Evolutionary conservation across 2,888 invertebrate genomes (phyloP).

Genomic region (Lithophane semibrunnea): DNA sequence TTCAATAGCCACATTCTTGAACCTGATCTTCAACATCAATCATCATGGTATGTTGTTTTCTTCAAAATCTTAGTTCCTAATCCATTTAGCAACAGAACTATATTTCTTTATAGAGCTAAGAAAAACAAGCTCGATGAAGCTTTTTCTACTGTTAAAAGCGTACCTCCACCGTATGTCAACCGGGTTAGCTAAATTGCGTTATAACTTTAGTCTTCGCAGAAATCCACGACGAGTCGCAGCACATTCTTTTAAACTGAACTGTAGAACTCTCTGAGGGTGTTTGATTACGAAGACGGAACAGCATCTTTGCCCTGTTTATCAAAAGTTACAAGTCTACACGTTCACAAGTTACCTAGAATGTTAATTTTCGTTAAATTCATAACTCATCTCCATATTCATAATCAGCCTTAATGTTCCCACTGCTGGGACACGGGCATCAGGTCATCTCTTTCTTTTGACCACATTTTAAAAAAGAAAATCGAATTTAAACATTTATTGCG

Average conservation of each 20-base stretch:
- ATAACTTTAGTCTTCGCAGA: conserved; percentile 35
- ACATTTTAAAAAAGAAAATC: too few relatives aligned
- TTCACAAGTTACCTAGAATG: too few relatives aligned
- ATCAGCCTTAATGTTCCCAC: too few relatives aligned
- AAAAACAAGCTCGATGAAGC: not conserved
- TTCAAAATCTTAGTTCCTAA: not conserved
- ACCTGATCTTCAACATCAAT: too few relatives aligned
- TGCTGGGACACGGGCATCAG: too few relatives aligned
- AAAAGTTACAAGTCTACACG: too few relatives aligned
- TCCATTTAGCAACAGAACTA: not conserved
- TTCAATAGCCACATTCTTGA: too few relatives aligned
- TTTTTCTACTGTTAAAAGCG: conserved; percentile 19
- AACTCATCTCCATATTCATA: too few relatives aligned
- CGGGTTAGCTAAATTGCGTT: conserved; percentile 47
- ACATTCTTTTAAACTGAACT: conserved; percentile 17
- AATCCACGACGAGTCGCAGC: conserved; percentile 9
- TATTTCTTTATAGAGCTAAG: not conserved
- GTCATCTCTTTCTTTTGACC: too few relatives aligned
- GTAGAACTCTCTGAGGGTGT: conserved; percentile 7
- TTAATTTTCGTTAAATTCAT: too few relatives aligned
- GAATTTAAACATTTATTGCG: too few relatives aligned
- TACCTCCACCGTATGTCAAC: conserved; percentile 28
- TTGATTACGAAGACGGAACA: conserved; percentile 24
- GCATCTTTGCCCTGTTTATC: too few relatives aligned
- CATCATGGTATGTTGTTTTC: not conserved